Conservation (phyloP, 2,888 invertebrate species). For the Prosopocoilus inquinatus region DNA sequence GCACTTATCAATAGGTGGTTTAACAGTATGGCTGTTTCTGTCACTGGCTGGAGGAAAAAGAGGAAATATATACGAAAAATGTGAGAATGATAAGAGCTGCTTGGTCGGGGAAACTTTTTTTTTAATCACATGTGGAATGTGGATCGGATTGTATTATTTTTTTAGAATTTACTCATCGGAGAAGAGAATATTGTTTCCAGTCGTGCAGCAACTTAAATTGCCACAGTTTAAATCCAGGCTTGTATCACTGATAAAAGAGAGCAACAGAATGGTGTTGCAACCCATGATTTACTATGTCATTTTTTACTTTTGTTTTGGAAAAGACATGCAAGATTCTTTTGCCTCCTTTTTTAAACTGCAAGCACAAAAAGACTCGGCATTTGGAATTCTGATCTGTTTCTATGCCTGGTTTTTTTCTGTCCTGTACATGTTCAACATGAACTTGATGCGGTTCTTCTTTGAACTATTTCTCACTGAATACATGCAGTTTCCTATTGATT, state of each 20-base stretch:
- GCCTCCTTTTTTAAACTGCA: constrained; percentile 56
- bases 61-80: constrained; percentile 54
- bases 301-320: constrained; percentile 63
- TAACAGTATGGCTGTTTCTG: constrained; percentile 68
- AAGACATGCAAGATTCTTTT: constrained; percentile 54
- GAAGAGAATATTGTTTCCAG: constrained; percentile 63
- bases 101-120: constrained; percentile 68
- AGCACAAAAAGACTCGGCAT: constrained; percentile 48
- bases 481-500: constrained; percentile 63
- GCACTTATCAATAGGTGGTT: constrained; percentile 64
- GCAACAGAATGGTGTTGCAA: constrained; percentile 59
- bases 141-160: constrained; percentile 65
- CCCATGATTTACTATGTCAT: constrained; percentile 63
- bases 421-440: constrained; percentile 68
- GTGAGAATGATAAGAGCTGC: constrained; percentile 54
- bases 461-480: constrained; percentile 70
- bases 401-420: constrained; percentile 69
- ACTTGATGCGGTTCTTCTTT: constrained; percentile 69
- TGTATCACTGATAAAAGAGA: constrained; percentile 57
- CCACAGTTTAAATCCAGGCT: constrained; percentile 63
- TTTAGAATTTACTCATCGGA: constrained; percentile 58
- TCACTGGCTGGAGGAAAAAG: constrained; percentile 62
- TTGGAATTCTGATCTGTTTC: constrained; percentile 52
- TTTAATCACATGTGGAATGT: constrained; percentile 65
- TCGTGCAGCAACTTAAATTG: constrained; percentile 69